Percentiles rank a stretch among this genome's conserved stretches.
These are phyloP conservation scores for Scaptomyza hsui DNA, from an alignment of 1,140 invertebrate species.

Conservation along the genomic window DNA sequence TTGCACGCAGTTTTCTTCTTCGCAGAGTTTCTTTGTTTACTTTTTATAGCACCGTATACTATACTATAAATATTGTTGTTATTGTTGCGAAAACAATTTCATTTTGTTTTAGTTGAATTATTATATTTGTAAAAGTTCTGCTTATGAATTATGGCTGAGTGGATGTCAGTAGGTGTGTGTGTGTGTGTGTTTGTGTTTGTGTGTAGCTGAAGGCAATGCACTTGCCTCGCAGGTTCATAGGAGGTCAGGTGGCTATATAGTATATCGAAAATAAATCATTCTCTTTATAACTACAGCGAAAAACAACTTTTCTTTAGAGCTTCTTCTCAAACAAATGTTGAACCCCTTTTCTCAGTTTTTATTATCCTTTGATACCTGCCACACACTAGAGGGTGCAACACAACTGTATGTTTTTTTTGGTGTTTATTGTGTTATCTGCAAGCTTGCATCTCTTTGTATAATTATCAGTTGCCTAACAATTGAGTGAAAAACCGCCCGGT, in stretches of 20 bases:
- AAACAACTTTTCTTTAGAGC: no score
- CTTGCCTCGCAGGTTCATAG: constrained; percentile 45
- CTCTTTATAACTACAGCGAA: background rate
- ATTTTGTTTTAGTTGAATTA: constrained; percentile 69
- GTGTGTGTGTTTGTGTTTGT: background rate
- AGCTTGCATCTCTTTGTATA: background rate
- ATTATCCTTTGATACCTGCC: background rate
- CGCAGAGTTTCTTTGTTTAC: background rate
- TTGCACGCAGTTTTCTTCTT: constrained; percentile 40
- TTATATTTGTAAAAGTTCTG: constrained; percentile 75
- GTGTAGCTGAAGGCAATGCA: constrained; percentile 52
- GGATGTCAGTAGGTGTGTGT: constrained; percentile 1
- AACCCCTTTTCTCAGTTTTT: background rate
- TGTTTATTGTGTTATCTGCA: background rate
- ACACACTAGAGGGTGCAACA: background rate
- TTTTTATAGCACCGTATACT: no score
- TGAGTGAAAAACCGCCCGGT: background rate
- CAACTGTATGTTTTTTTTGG: no score
- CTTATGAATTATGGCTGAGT: constrained; percentile 69
- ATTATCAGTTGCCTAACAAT: constrained; percentile 4
- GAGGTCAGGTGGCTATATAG: no score
- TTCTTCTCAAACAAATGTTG: background rate
- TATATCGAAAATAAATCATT: background rate
- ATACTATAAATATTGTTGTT: constrained; percentile 8
- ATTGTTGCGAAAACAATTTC: constrained; percentile 23